phyloP scores from a whole-genome alignment of 2,113 vertebrate genomes.

The Serinus canaria region DNA sequence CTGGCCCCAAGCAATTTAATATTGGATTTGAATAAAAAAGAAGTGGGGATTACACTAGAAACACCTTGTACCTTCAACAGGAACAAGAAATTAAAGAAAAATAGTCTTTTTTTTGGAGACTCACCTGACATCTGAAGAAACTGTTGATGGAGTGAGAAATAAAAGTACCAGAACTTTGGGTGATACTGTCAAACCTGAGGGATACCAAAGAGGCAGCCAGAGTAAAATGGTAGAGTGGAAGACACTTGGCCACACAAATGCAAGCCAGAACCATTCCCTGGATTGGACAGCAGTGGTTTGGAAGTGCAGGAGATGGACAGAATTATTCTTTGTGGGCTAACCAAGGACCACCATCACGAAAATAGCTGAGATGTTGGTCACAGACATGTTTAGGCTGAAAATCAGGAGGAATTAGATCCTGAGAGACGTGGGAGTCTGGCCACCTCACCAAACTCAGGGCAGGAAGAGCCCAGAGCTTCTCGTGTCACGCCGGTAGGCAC shows the following conservation, averaged over 20 bases:
- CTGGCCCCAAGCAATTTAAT: neutral
- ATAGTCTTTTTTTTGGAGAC: neutral
- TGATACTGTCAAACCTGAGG: neutral
- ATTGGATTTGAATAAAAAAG: neutral
- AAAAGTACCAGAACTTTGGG: no score
- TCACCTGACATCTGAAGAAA: neutral
- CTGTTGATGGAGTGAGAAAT: neutral
- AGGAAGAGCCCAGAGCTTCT: neutral
- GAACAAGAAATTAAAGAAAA: neutral
- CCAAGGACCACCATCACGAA: neutral
- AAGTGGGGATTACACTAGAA: neutral
- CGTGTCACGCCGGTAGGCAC: accelerated
- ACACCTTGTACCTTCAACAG: neutral
- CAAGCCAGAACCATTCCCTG: neutral
- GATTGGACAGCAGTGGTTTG: neutral
- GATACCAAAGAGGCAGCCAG: neutral
- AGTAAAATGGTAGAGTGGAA: neutral
- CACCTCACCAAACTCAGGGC: neutral
- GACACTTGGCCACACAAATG: neutral
- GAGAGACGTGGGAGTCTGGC: neutral
- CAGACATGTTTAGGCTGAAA: neutral
- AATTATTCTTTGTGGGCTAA: neutral
- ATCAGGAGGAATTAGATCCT: neutral
- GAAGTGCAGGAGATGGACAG: neutral
- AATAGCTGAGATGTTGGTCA: neutral